Base-by-base conservation (phyloP, 2,113 vertebrate genomes). In the Lycocorax pyrrhopterus region DNA sequence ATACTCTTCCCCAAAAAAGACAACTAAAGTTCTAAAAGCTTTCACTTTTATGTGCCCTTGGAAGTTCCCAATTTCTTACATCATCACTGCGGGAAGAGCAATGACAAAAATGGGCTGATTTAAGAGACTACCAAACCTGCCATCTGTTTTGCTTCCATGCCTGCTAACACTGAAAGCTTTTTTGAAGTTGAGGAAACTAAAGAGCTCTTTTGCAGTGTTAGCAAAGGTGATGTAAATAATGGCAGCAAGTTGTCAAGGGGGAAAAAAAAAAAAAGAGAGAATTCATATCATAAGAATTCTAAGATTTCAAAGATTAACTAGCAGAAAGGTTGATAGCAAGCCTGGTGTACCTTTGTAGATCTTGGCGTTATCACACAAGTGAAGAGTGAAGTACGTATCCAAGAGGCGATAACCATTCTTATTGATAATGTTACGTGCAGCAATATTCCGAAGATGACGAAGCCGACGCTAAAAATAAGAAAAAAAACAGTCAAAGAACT, bases 361-460 rank as follows among this genome's bases (percentile, higher is more conserved):
- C 84, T 97, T 98, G 51, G 98, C 46, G 6, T 95, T 98, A 89
- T 97, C 97, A 94, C 98, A 99, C 92, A 99, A 97, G 96, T 99
- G 99, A 83, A 99, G 99, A 26, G 99, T 99, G 97, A 99, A 99
- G 97, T 98, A 99, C 0, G 99, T 99, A 91, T 99, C 99, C 90
- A 99, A 97, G 66, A 99, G 98, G 25, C 98, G 98, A 67, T 98
- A 98, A 44, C 99, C 99, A 97, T 99, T 99, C 98, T 96, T 99
- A 95, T 98, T 99, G 78, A 99, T 95, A 12, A 99, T 99, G 97
- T 99, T 99, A 51, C 99, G 98, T 10, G 99, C 99, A 11, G 99
- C 99, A 1, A 99, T 99, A 93, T 98, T 99, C 81, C 99, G 98
- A 76, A 99, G 98, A 76, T 99, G 99, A 75, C 99, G 98, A 89